A percentile compares a stretch with the other conserved stretches of the same genome.
phyloP scores from a whole-genome alignment of 2,888 invertebrate genomes.

The Eupithecia subumbrata region DNA sequence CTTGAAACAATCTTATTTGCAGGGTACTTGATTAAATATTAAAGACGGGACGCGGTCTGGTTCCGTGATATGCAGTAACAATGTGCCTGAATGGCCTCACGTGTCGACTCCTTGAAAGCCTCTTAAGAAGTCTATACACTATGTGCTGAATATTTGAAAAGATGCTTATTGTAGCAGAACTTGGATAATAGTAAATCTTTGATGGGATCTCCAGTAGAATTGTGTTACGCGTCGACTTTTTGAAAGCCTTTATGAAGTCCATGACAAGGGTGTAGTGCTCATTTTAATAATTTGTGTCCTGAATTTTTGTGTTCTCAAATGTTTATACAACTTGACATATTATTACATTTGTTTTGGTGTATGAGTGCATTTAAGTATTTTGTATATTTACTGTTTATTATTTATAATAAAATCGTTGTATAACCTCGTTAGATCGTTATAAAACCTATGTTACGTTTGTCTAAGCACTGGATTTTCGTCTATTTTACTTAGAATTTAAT shows the following conservation, averaged over 20 bases:
- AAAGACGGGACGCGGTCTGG: slow-evolving; percentile 31
- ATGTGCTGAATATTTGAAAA: neutral
- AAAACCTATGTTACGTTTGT: too few relatives aligned
- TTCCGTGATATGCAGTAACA: slow-evolving; percentile 32
- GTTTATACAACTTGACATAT: neutral
- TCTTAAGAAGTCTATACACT: slow-evolving; percentile 6
- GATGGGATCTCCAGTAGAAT: neutral
- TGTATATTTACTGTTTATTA: too few relatives aligned
- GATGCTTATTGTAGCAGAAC: neutral
- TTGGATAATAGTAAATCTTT: neutral
- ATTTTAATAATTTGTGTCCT: neutral
- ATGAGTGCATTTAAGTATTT: too few relatives aligned
- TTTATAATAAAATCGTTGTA: too few relatives aligned
- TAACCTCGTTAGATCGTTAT: too few relatives aligned
- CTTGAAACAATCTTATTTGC: slow-evolving; percentile 38
- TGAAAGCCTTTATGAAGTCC: neutral
- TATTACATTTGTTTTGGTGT: too few relatives aligned
- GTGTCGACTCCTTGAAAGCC: slow-evolving; percentile 26
- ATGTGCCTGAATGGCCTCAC: slow-evolving; percentile 37
- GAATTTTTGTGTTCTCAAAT: neutral
- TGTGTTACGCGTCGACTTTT: neutral
- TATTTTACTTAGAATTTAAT: too few relatives aligned
- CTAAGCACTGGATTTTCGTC: too few relatives aligned
- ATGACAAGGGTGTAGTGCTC: neutral
- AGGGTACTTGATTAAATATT: slow-evolving; percentile 42